Evolutionary conservation across 1,140 invertebrate species (phyloP).

Genomic region (Neodiprion virginianus): DNA sequence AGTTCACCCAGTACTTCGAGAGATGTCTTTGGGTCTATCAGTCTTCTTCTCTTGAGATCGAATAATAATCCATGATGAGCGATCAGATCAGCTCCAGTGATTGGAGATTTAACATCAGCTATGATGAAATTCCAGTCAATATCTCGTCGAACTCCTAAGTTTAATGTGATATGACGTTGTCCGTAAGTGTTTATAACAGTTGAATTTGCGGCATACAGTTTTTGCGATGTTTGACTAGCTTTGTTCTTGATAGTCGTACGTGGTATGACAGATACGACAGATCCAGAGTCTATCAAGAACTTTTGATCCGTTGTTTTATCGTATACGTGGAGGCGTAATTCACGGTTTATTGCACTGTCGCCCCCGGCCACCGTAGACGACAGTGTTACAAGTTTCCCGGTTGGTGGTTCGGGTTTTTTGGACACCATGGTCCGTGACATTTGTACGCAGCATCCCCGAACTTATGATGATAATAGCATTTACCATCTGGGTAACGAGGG

Average conservation of each 20-base stretch:
- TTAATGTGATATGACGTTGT: conserved; percentile 32
- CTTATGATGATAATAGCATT: conserved; percentile 24
- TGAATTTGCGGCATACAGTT: conserved; percentile 35
- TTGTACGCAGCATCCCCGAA: conserved; percentile 12
- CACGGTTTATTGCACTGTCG: conserved; percentile 4
- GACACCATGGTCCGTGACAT: conserved; percentile 22
- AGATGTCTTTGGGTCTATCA: conserved; percentile 38
- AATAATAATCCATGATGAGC: conserved; percentile 40
- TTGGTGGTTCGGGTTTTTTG: not conserved
- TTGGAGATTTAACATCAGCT: conserved; percentile 44
- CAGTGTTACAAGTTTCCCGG: conserved; percentile 26
- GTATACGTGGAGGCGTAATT: conserved; percentile 18
- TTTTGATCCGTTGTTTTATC: not conserved
- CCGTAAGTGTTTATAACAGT: conserved; percentile 44
- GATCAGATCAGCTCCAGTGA: conserved; percentile 54
- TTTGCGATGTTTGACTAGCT: conserved; percentile 15
- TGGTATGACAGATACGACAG: conserved; percentile 18
- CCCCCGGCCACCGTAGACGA: conserved; percentile 15
- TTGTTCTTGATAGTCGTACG: conserved; percentile 13
- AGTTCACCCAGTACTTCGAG: not conserved
- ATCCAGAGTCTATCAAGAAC: conserved; percentile 25
- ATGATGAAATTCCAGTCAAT: conserved; percentile 49
- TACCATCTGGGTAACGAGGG: not conserved
- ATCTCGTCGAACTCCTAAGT: conserved; percentile 43
- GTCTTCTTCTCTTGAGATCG: conserved; percentile 33